A percentile compares a stretch with the other conserved stretches of the same genome.
These are phyloP conservation scores for Pentalonia nigronervosa DNA, from an alignment of 1,140 invertebrate species.

Conservation along the genomic window DNA sequence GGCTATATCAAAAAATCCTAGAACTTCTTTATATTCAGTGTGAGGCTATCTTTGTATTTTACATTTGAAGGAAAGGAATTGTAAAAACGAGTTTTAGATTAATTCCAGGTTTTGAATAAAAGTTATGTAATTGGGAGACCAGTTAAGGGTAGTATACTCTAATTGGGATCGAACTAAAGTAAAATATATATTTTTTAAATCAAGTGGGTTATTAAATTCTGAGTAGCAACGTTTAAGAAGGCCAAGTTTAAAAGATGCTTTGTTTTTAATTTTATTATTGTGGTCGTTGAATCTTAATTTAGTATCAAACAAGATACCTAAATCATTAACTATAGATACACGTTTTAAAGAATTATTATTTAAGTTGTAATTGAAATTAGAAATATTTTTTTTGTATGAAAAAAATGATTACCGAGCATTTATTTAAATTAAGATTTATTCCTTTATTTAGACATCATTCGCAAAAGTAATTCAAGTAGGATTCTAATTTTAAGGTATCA, in stretches of 20 bases:
- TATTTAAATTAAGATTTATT: no score
- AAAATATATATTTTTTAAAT: conserved; percentile 1
- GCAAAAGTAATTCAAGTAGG: no score
- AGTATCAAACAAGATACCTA: background rate
- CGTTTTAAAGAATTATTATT: no score
- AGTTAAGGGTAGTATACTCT: background rate
- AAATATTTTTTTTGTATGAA: no score
- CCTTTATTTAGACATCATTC: no score
- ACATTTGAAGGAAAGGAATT: background rate
- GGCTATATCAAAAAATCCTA: background rate
- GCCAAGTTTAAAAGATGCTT: background rate
- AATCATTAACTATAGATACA: background rate
- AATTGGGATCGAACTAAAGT: background rate
- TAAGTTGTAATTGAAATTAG: no score
- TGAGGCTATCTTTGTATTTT: background rate
- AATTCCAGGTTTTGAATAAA: background rate
- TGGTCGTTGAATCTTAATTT: background rate
- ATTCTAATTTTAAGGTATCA: no score
- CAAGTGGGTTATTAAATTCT: background rate
- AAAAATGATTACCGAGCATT: no score
- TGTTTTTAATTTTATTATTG: conserved; percentile 19
- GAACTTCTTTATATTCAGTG: background rate
- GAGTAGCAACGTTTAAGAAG: background rate
- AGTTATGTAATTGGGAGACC: background rate
- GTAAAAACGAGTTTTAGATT: background rate